These are phyloP conservation scores for Rhinolophus ferrumequinum DNA, from an alignment of 2,113 vertebrate species.

Conservation along the genomic window DNA sequence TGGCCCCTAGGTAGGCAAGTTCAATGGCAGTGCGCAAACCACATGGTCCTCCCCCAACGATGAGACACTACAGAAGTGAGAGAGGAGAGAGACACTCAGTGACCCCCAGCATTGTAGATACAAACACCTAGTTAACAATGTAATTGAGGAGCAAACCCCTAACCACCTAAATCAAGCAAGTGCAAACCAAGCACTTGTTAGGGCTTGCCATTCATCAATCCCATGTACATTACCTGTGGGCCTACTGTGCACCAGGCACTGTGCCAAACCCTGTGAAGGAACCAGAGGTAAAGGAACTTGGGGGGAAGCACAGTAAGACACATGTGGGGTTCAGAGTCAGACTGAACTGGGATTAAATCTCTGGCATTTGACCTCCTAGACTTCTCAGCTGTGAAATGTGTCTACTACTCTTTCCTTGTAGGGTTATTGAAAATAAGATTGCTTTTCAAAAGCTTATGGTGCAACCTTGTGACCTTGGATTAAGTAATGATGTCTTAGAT, in stretches of 20 bases:
- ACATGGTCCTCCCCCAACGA: slow-evolving; percentile 96
- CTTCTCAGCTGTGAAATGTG: neutral
- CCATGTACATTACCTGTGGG: neutral
- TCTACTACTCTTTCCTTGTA: neutral
- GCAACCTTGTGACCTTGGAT: neutral
- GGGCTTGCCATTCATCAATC: neutral
- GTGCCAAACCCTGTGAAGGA: neutral
- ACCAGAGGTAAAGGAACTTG: neutral
- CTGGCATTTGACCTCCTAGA: neutral
- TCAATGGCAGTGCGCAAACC: slow-evolving; percentile 97
- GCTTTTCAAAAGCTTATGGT: neutral
- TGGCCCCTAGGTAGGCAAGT: slow-evolving; percentile 95
- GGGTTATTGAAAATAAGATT: neutral
- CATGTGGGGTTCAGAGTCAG: neutral
- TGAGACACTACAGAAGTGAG: slow-evolving; percentile 90
- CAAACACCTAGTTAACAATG: neutral
- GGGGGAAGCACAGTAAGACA: neutral
- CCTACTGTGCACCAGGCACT: neutral
- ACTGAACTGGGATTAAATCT: neutral
- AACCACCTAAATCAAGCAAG: neutral
- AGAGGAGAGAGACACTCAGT: neutral
- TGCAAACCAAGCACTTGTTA: neutral
- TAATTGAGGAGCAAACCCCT: neutral
- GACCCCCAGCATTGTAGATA: neutral
- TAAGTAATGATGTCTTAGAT: neutral